Evolutionary conservation across 2,797 vertebrate genomes (phyloP), one percentile per base, ranked within the genome.

Genomic region (Heliangelus exortis): DNA sequence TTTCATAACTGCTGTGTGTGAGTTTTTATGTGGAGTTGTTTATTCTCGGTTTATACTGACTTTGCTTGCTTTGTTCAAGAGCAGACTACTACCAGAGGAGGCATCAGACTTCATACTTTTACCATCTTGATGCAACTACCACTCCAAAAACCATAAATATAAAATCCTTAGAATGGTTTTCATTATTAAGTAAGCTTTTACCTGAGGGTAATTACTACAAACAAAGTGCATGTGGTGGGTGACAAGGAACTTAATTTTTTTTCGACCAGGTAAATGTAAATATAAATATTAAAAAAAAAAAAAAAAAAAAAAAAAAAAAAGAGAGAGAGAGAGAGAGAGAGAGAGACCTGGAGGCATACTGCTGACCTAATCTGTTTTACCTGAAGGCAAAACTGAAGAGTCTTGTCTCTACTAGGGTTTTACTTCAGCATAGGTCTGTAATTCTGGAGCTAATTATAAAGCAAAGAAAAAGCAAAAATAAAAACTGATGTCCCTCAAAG

Each of bases 121-220:
- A 86, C 48, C 25, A 54, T 25, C 3, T 88, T 18, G 28, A 34
- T 18, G 19, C 33, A 95, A 63, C 25, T 31, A 63, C 10, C 12
- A 16, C 25, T 78, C 31, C 67, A 89, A 86, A 90, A 29, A 58
- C 6, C 20, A 18, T 62, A 90, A 87, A 75, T 90, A 88, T 45
- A 47, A 93, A 90, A 89, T 33, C 41, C n/a, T 50, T 79, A 69
- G 10, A 4, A 17, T 90, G 51, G 7, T 17, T 92, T 94, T 95
- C 71, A 45, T 88, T 85, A 74, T 83, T 92, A 90, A 90, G 23
- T 19, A 68, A 92, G 36, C 15, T 50, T 87, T 93, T 74, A 86
- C 72, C 43, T 79, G 22, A 47, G 61, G 61, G 23, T 83, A 89
- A 84, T 84, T 87, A 67, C 59, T 79, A 80, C 65, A 57, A 87